phyloP scores from a whole-genome alignment of 2,113 vertebrate species.

The Gracilinanus agilis region DNA sequence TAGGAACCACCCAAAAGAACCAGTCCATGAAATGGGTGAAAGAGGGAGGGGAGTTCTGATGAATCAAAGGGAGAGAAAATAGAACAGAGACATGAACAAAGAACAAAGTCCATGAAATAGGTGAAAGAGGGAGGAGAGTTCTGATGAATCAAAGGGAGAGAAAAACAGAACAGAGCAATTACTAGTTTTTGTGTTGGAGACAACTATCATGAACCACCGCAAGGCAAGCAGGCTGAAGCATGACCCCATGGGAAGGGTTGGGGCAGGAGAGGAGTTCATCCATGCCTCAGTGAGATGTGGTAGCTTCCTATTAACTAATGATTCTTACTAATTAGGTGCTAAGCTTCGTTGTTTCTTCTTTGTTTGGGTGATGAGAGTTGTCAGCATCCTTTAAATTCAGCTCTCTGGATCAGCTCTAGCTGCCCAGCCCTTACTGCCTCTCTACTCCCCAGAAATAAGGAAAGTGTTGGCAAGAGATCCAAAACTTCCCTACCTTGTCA shows the following conservation, averaged over 20 bases:
- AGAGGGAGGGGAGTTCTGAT: not conserved
- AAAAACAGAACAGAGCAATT: not conserved
- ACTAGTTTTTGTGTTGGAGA: not conserved
- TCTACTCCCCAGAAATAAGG: not conserved
- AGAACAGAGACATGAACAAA: too few relatives aligned
- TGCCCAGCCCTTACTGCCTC: not conserved
- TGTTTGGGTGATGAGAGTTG: not conserved
- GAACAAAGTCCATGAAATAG: not conserved
- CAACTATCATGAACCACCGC: not conserved
- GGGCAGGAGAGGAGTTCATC: not conserved
- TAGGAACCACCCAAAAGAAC: not conserved
- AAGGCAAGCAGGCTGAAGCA: not conserved
- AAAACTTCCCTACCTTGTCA: not conserved
- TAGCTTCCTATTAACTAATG: not conserved
- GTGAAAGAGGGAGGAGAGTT: not conserved
- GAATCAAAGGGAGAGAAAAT: not conserved
- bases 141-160: not conserved
- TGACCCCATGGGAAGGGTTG: not conserved
- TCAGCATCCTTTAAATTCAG: not conserved
- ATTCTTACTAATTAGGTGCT: not conserved
- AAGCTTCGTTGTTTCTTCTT: not conserved
- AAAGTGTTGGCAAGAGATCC: not conserved
- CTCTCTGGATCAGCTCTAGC: not conserved
- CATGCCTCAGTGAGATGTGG: not conserved
- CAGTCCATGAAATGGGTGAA: not conserved